phyloP scores from a whole-genome alignment of 1,140 invertebrate genomes.

The Phenacoccus solenopsis region DNA sequence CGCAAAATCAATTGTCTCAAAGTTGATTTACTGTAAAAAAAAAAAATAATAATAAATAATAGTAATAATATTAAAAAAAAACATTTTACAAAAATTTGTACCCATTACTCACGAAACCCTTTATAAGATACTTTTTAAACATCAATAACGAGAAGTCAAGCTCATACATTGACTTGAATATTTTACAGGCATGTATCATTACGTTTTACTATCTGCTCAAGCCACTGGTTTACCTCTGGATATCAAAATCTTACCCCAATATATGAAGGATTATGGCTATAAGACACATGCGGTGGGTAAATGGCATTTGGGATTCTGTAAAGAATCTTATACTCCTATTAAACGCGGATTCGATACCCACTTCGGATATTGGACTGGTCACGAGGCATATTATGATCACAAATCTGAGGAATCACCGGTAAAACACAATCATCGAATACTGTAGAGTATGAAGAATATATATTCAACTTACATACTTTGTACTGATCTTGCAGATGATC shows the following conservation, averaged over 20 bases:
- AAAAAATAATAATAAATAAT: too few relatives aligned
- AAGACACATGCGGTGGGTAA: constrained; percentile 55
- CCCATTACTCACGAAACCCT: neutral
- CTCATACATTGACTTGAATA: constrained; percentile 32
- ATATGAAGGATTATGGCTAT: constrained; percentile 47
- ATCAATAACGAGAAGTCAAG: too few relatives aligned
- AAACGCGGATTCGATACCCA: constrained; percentile 68
- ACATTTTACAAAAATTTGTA: too few relatives aligned
- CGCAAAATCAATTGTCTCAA: too few relatives aligned
- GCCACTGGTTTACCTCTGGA: constrained; percentile 56
- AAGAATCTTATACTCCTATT: constrained; percentile 57
- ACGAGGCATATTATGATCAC: neutral
- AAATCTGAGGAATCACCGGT: constrained; percentile 25
- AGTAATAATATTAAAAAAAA: too few relatives aligned
- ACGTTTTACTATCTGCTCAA: constrained; percentile 55
- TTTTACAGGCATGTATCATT: constrained; percentile 56
- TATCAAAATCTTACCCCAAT: constrained; percentile 53
- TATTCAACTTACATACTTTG: too few relatives aligned
- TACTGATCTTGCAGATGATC: too few relatives aligned
- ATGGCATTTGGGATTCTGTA: constrained; percentile 56
- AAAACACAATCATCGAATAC: neutral
- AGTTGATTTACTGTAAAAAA: too few relatives aligned
- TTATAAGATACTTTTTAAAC: too few relatives aligned
- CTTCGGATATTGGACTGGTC: constrained; percentile 69
- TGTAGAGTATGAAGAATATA: too few relatives aligned